Evolutionary conservation across 2,888 invertebrate genomes (phyloP).

Genomic region (Euproctis similis): DNA sequence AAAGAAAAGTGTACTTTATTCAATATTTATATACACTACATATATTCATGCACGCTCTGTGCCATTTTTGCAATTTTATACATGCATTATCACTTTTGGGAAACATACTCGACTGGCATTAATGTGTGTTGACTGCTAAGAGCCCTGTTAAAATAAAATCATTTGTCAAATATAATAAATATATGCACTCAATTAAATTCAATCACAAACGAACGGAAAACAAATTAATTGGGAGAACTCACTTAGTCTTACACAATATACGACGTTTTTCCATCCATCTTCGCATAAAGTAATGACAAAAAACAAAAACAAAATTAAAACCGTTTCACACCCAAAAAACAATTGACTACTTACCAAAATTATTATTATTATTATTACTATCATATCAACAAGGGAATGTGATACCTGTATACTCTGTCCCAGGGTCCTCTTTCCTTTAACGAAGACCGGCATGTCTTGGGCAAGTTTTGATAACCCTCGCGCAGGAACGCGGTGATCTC

Average conservation of each 20-base stretch:
- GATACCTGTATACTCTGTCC: constrained; percentile 85
- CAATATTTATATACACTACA: constrained; percentile 53
- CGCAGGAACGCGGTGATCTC: constrained; percentile 98
- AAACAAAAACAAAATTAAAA: constrained; percentile 59
- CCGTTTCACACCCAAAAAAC: constrained; percentile 58
- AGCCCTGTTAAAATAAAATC: constrained; percentile 75
- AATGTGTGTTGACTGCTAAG: constrained; percentile 77
- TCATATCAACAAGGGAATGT: constrained; percentile 29
- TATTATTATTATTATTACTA: constrained; percentile 23
- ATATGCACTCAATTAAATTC: constrained; percentile 58
- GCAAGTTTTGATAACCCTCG: constrained; percentile 94
- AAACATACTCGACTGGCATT: constrained; percentile 76
- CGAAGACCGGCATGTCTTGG: constrained; percentile 81
- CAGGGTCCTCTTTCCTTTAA: constrained; percentile 88
- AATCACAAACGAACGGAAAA: constrained; percentile 61
- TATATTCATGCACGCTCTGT: constrained; percentile 69
- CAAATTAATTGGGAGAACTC: constrained; percentile 72
- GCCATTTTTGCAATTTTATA: constrained; percentile 61
- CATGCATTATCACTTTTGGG: constrained; percentile 71
- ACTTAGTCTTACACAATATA: constrained; percentile 74
- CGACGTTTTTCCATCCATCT: constrained; percentile 75
- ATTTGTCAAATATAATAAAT: constrained; percentile 69
- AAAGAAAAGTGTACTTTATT: constrained; percentile 46
- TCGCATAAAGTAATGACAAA: constrained; percentile 69
- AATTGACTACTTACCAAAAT: constrained; percentile 61